Evolutionary conservation across 2,113 vertebrate species (phyloP).

Genomic region (Tursiops truncatus): DNA sequence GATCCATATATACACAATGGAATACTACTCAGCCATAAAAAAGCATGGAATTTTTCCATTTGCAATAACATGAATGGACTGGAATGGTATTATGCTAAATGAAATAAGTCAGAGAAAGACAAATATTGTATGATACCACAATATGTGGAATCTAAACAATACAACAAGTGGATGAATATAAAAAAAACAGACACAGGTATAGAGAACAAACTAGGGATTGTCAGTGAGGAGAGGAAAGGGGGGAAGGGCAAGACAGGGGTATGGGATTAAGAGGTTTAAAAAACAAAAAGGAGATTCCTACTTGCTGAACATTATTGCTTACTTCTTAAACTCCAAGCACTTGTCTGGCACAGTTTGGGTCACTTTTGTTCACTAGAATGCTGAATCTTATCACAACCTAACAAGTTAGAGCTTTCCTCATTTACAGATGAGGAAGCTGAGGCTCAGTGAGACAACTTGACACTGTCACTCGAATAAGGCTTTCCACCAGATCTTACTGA

Average conservation of each 20-base stretch:
- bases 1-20: neutral
- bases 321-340: neutral
- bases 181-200: neutral
- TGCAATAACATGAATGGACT: neutral
- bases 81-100: neutral
- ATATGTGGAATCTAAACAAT: neutral
- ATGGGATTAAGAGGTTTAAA: neutral
- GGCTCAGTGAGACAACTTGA: neutral
- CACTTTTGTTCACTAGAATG: neutral
- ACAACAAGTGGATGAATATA: neutral
- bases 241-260: neutral
- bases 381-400: neutral
- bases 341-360: neutral
- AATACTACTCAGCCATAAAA: neutral
- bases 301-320: neutral
- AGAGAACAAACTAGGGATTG: neutral
- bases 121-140: neutral
- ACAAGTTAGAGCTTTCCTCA: neutral
- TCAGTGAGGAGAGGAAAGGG: neutral
- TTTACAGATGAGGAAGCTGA: neutral
- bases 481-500: neutral
- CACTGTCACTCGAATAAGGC: neutral
- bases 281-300: neutral
- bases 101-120: neutral
- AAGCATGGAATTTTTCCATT: neutral